Base-by-base conservation (phyloP, 2,888 invertebrate genomes). In the Panzeria rudis region DNA sequence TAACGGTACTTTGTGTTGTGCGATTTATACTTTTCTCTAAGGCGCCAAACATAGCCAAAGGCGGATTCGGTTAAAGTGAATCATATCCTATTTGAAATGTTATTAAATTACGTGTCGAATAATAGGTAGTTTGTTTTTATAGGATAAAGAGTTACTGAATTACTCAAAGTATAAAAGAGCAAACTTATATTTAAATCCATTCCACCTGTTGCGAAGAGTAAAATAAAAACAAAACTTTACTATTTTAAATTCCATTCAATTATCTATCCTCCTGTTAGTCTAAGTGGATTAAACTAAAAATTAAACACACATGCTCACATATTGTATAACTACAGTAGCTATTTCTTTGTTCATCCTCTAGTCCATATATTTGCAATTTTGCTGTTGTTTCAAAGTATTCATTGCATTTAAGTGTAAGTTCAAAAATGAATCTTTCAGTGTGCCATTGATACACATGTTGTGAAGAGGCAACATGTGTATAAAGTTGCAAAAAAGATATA, bases 201-300 rank as follows among this genome's bases (percentile, higher is more conserved):
- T 73, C 17, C n/a, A 20, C 17, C 17, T 62, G 32, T 15, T 23
- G 1, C 44, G 5, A n/a, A 44, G 5, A 15, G n/a, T 44, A 23
- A 20, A 17, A 54, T 25, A 62, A 25, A 13, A 9, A n/a, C 13
- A 20, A 50, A 20, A 17, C 17, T 77, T 68, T 32, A 56, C n/a
- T 64, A 41, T 68, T 77, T 61, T 38, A 41, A 69, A 61, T 78
- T 64, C 44, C 62, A 54, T 72, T 54, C 62, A 71, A 35, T 47
- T 50, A 35, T 73, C 20, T 23, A 44, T 50, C 17, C 35, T 13
- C 1, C 23, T 9, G 0, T 62, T 61, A n/a, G 25, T 41, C 13
- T n/a, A 11, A 23, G n/a, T 41, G 17, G n/a, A 25, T 35, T 61
- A 15, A 64, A 56, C 44, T 41, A 41, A 54, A 47, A 41, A 52